phyloP scores from a whole-genome alignment of 2,113 vertebrate genomes.

The Argyrosomus japonicus region DNA sequence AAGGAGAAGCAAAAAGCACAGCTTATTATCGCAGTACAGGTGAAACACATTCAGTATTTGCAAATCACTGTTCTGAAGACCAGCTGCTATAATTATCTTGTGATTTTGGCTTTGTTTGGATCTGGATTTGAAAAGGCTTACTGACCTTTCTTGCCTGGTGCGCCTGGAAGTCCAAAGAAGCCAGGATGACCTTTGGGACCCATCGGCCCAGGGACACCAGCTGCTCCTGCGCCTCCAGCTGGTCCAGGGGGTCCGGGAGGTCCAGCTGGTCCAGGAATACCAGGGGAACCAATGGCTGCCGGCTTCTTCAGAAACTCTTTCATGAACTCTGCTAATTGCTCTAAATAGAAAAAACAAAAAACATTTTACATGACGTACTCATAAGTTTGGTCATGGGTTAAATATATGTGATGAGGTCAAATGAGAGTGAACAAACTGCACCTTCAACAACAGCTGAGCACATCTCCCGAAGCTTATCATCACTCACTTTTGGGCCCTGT shows the following conservation, averaged over 20 bases:
- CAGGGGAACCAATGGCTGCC: conserved; percentile 78
- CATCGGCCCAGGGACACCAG: conserved; percentile 71
- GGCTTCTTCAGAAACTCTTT: conserved; percentile 83
- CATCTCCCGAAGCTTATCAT: conserved; percentile 84
- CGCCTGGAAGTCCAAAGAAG: conserved; percentile 83
- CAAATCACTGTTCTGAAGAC: neutral
- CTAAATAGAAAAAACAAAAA: conserved; percentile 56
- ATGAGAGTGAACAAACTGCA: conserved; percentile 30
- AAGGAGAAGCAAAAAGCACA: conserved; percentile 27
- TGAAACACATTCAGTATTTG: conserved; percentile 12
- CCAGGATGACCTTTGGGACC: conserved; percentile 84
- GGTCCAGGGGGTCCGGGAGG: conserved; percentile 78
- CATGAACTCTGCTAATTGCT: conserved; percentile 84
- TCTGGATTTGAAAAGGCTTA: neutral
- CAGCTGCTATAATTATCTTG: neutral
- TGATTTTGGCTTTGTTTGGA: too few relatives aligned
- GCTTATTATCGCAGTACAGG: conserved; percentile 3
- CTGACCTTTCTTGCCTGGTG: conserved; percentile 83
- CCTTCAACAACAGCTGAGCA: conserved; percentile 85
- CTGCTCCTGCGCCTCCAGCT: conserved; percentile 73
- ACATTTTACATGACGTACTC: neutral
- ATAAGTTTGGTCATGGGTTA: neutral
- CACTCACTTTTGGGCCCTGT: conserved; percentile 84
- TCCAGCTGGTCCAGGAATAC: conserved; percentile 78
- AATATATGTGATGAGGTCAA: neutral